These are phyloP conservation scores for Hydra vulgaris DNA, from an alignment of 30 jellyfish, hydroid and myxozoan genomes.

Conservation along the genomic window DNA sequence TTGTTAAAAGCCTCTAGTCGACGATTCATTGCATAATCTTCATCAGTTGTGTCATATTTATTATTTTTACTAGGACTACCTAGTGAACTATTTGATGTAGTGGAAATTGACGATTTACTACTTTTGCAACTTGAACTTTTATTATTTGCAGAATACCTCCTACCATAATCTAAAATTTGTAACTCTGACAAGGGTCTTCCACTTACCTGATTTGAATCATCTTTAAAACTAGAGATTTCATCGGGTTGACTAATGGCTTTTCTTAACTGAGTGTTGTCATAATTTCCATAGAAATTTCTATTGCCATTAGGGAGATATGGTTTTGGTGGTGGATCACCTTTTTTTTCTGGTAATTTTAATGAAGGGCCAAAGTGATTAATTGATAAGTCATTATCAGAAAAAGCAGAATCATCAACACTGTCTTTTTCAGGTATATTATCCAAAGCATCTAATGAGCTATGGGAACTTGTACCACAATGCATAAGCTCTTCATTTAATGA, in stretches of 20 bases:
- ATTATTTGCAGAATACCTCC: not conserved
- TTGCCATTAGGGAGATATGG: slow-evolving; percentile 92
- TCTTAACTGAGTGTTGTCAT: slow-evolving; percentile 52
- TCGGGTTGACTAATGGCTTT: slow-evolving; percentile 88
- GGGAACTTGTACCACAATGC: slow-evolving; percentile 50
- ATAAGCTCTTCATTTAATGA: slow-evolving; percentile 77
- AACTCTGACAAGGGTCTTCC: slow-evolving; percentile 22
- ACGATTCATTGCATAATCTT: slow-evolving; percentile 21
- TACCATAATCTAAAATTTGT: slow-evolving; percentile 6
- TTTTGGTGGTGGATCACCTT: slow-evolving; percentile 61
- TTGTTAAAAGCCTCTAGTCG: slow-evolving; percentile 25
- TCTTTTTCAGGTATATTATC: slow-evolving; percentile 57
- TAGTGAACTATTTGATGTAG: slow-evolving; percentile 20
- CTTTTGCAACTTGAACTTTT: slow-evolving; percentile 25
- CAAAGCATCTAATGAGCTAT: slow-evolving; percentile 68
- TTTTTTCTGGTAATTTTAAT: slow-evolving; percentile 1
- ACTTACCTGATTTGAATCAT: not conserved
- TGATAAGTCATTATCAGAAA: slow-evolving; percentile 56
- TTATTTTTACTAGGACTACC: slow-evolving; percentile 13
- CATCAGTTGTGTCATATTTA: not conserved
- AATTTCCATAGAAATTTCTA: slow-evolving; percentile 81
- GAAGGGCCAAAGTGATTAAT: slow-evolving; percentile 9
- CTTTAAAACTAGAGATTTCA: slow-evolving; percentile 1
- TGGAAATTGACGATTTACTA: slow-evolving; percentile 68
- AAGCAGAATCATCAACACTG: slow-evolving; percentile 36